phyloP scores from a whole-genome alignment of 1,140 invertebrate species.

The Dendroctonus ponderosae region DNA sequence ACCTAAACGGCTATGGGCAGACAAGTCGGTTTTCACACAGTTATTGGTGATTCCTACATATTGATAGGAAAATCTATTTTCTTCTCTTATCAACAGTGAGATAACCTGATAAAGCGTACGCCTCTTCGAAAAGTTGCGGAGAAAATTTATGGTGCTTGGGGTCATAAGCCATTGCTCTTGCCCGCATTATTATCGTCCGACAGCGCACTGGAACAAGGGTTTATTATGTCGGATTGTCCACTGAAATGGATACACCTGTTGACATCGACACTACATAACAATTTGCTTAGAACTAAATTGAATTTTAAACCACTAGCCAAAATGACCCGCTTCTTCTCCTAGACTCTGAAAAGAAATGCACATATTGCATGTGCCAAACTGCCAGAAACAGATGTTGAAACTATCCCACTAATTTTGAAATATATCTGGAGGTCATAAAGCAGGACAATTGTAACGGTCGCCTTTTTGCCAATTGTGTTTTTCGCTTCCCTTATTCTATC shows the following conservation, averaged over 20 bases:
- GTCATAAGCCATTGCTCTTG: constrained; percentile 51
- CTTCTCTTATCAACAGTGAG: no score
- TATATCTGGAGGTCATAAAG: constrained; percentile 1
- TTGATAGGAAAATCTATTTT: no score
- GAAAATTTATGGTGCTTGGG: constrained; percentile 50
- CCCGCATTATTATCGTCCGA: constrained; percentile 49
- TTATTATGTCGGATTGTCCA: constrained; percentile 49
- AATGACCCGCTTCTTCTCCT: neutral
- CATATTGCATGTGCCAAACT: neutral
- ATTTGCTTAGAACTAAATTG: no score
- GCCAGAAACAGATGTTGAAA: neutral
- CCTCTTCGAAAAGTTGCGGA: constrained; percentile 37
- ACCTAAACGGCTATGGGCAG: no score
- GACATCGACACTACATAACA: constrained; percentile 11
- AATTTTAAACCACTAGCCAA: no score
- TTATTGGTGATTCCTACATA: no score
- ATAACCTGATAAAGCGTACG: neutral
- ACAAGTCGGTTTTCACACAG: no score
- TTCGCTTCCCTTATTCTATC: constrained; percentile 9
- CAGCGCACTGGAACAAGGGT: constrained; percentile 38
- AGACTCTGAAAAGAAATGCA: neutral
- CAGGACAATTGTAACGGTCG: neutral
- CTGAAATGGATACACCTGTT: constrained; percentile 52
- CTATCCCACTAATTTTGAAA: neutral
- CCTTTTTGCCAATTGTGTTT: neutral